Evolutionary conservation across 2,888 invertebrate species (phyloP), one percentile per base, ranked within the genome.

Genomic region (Odontomyia ornata): DNA sequence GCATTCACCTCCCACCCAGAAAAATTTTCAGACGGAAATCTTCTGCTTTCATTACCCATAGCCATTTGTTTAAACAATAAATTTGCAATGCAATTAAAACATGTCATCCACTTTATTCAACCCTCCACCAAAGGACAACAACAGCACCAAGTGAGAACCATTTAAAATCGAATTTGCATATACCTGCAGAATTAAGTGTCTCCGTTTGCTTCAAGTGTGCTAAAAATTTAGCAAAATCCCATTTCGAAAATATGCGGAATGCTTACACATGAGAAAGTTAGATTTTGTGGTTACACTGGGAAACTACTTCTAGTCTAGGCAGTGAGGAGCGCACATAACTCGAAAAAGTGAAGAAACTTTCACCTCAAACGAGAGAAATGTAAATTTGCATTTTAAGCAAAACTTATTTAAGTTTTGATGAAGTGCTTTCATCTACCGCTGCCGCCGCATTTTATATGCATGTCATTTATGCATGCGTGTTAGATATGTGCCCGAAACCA

Each of bases 371-470:
- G 72, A 76, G 60, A 75, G 56, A 46, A 69, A 62, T 71, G 71
- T 52, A 65, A 78, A 78, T 78, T 78, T 78, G 78, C 78, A 78
- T 78, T 78, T 78, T 71, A 76, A 75, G 76, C 76, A 78, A 78
- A 78, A 78, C 73, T 78, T 78, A 77, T 78, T 76, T 78, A 77
- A 78, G 78, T 78, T 78, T 78, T 78, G 78, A 78, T 78, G 78
- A 78, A 78, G 76, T 76, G 76, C 67, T 76, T 75, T 60, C 76
- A 75, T 67, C 73, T 27, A 46, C 69, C 69, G 23, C 69, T 27
- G 13, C 23, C 18, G 25, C 69, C 69, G 25, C 46, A 21, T 18
- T 67, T 67, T 7, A 13, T 60, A 5, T 21, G 25, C 60, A 60
- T 23, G 25, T 25, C 25, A 60, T 60, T 25, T 60, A 60, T 23